phyloP scores from a whole-genome alignment of 2,888 invertebrate species.

The Lasioglossum malachurum region DNA sequence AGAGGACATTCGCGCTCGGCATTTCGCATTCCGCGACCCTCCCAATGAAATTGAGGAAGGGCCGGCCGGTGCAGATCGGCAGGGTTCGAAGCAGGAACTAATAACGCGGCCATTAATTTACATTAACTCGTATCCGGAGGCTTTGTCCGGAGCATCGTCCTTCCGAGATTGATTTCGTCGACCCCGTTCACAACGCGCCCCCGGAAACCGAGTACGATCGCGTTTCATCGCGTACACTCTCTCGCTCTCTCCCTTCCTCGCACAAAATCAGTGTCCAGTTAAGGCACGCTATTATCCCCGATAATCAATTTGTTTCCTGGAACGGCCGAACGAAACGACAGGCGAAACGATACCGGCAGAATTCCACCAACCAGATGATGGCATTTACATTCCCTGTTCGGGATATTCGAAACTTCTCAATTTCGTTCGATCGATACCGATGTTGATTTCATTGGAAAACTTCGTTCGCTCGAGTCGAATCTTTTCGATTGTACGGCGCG shows the following conservation, averaged over 20 bases:
- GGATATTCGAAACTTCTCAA: not conserved
- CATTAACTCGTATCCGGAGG: conserved; percentile 35
- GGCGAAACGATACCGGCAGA: not conserved
- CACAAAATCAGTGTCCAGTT: not conserved
- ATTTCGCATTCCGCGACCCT: conserved; percentile 25
- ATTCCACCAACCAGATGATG: not conserved
- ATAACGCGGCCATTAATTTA: conserved; percentile 40
- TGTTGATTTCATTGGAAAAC: not conserved
- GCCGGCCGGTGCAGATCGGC: conserved; percentile 10
- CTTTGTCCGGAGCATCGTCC: conserved; percentile 30
- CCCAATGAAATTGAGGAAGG: conserved; percentile 15
- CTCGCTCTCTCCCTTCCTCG: not conserved
- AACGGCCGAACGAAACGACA: not conserved
- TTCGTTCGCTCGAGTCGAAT: not conserved
- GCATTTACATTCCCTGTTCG: not conserved
- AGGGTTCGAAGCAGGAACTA: conserved; percentile 24
- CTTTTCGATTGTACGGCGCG: not conserved
- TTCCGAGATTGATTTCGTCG: conserved; percentile 42
- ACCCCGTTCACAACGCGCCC: conserved; percentile 10
- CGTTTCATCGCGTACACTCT: not conserved
- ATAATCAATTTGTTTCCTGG: conserved; percentile 30
- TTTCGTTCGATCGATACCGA: not conserved
- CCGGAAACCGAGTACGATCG: not conserved
- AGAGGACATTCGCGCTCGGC: not conserved
- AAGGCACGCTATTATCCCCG: conserved; percentile 6